Evolutionary conservation across 2,113 vertebrate genomes (phyloP).

Genomic region (Takifugu flavidus): DNA sequence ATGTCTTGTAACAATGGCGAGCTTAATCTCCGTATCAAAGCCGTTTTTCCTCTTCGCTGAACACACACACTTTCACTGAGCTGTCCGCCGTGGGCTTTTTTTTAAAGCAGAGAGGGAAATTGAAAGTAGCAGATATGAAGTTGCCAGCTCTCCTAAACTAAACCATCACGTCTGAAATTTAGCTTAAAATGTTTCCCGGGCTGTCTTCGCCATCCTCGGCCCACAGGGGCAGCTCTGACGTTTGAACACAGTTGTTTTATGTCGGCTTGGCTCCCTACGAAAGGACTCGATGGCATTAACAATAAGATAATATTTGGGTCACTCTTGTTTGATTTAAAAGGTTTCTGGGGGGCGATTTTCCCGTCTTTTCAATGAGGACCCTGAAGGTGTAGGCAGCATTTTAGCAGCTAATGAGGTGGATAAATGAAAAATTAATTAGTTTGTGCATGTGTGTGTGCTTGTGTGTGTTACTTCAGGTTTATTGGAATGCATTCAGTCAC

Average conservation of each 20-base stretch:
- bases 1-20: conserved; percentile 96
- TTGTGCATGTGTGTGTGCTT: too few relatives aligned
- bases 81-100: neutral
- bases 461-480: too few relatives aligned
- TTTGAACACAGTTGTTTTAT: neutral
- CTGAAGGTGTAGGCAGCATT: conserved; percentile 8
- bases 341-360: conserved; percentile 6
- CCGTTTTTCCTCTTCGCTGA: conserved; percentile 95
- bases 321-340: conserved; percentile 21
- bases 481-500: too few relatives aligned
- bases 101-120: conserved; percentile 3
- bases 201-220: too few relatives aligned
- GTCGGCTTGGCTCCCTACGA: neutral
- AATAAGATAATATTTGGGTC: conserved; percentile 28
- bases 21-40: conserved; percentile 99
- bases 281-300: neutral
- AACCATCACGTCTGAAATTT: too few relatives aligned
- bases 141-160: too few relatives aligned
- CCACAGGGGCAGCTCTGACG: too few relatives aligned
- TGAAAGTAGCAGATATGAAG: neutral
- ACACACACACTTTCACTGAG: conserved; percentile 43
- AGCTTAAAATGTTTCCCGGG: too few relatives aligned
- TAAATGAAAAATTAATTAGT: neutral
- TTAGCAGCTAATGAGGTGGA: conserved; percentile 23
- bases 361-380: neutral